phyloP scores from a whole-genome alignment of 2,888 invertebrate species.

The Boloria euphrosyne region DNA sequence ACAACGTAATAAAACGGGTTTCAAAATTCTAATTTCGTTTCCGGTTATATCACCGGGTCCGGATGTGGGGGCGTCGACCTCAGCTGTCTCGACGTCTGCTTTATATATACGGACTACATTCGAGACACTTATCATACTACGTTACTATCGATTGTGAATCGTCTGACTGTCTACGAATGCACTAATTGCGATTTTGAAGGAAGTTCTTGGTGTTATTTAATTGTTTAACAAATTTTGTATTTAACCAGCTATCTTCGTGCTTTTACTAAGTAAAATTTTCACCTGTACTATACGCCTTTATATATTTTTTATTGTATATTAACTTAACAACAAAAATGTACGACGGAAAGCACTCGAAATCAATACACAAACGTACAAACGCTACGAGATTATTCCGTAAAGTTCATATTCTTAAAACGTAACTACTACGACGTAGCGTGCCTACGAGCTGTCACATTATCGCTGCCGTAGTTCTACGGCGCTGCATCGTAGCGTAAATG shows the following conservation, averaged over 20 bases:
- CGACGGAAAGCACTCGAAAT: not conserved
- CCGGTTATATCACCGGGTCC: conserved; percentile 40
- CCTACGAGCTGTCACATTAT: conserved; percentile 63
- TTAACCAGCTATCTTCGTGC: no score
- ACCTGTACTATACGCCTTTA: no score
- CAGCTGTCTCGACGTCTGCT: conserved; percentile 51
- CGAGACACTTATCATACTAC: conserved; percentile 40
- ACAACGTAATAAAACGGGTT: not conserved
- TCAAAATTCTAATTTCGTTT: conserved; percentile 41
- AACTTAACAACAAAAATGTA: not conserved
- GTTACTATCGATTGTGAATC: conserved; percentile 44
- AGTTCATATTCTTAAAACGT: conserved; percentile 2
- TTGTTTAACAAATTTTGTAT: not conserved
- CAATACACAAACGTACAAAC: conserved; percentile 1
- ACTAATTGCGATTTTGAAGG: conserved; percentile 10
- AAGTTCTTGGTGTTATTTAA: not conserved
- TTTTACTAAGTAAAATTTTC: no score
- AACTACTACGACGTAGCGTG: conserved; percentile 53
- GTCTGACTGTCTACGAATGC: conserved; percentile 32
- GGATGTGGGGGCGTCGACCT: conserved; percentile 51
- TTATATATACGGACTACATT: conserved; percentile 40
- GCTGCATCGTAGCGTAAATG: conserved; percentile 51
- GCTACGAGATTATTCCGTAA: conserved; percentile 14
- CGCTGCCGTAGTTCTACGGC: conserved; percentile 58
- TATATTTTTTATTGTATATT: no score